Evolutionary conservation across 1,140 invertebrate species (phyloP).

Genomic region (Conus ventricosus): DNA sequence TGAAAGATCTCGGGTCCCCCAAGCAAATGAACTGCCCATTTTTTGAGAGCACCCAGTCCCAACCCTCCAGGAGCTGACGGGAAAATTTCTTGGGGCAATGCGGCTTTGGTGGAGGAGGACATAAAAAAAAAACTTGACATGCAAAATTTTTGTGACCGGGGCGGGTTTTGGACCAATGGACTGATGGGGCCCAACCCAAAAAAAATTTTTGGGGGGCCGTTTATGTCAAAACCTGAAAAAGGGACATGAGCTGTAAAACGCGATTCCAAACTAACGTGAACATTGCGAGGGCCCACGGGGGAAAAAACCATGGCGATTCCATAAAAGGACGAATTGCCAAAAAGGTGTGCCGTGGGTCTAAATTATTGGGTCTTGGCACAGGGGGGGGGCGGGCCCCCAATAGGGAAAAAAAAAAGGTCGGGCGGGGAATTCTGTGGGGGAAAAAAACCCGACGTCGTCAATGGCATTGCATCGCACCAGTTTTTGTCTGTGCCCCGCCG

Average conservation of each 20-base stretch:
- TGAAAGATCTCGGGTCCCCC: background rate
- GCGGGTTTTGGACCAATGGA: background rate
- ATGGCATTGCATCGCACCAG: constrained; percentile 45
- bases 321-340: constrained; percentile 21
- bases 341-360: constrained; percentile 3
- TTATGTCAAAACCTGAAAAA: background rate
- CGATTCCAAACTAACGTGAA: constrained; percentile 27
- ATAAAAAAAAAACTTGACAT: background rate
- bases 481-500: constrained; percentile 39
- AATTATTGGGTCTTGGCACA: constrained; percentile 45
- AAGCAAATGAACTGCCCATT: background rate
- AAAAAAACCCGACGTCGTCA: constrained; percentile 39
- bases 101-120: background rate
- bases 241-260: too few relatives aligned
- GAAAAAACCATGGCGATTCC: background rate
- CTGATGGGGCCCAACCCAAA: background rate
- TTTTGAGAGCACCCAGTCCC: background rate
- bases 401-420: constrained; percentile 43
- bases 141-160: background rate
- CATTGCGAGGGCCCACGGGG: constrained; percentile 29
- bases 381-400: constrained; percentile 50
- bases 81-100: background rate
- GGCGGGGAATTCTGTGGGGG: constrained; percentile 24
- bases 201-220: background rate
- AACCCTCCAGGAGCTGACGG: background rate